phyloP scores from a whole-genome alignment of 2,888 invertebrate species.

The Diogma glabrata region DNA sequence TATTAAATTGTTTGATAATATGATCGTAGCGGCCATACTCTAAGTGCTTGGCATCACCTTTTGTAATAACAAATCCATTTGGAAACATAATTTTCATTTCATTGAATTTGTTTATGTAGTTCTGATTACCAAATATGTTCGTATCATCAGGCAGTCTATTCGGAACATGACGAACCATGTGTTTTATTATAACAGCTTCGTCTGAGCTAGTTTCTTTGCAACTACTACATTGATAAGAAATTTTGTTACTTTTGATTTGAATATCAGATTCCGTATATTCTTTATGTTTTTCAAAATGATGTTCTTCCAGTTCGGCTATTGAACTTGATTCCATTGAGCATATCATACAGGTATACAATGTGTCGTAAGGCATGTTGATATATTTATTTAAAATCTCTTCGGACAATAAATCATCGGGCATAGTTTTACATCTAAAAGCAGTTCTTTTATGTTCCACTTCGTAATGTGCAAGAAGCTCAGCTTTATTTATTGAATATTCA shows the following conservation, averaged over 20 bases:
- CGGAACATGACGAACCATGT: background rate
- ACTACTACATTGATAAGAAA: background rate
- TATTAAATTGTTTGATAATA: conserved; percentile 11
- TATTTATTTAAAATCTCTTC: background rate
- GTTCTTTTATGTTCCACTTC: background rate
- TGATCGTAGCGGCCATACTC: conserved; percentile 19
- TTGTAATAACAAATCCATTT: conserved; percentile 28
- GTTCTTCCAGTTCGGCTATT: background rate
- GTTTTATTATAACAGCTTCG: background rate
- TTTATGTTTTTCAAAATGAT: background rate
- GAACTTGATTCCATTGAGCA: background rate
- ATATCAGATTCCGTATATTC: background rate
- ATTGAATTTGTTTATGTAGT: conserved; percentile 1
- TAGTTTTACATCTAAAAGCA: background rate
- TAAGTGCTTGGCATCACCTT: conserved; percentile 24
- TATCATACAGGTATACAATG: background rate
- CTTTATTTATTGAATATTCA: background rate
- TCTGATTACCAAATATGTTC: background rate
- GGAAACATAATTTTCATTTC: conserved; percentile 27
- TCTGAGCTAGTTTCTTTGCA: background rate
- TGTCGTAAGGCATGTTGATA: background rate
- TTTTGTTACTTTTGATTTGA: background rate
- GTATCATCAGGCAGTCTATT: background rate
- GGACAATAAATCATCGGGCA: background rate
- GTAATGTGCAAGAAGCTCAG: background rate